Evolutionary conservation across 2,113 vertebrate species (phyloP).

Genomic region (Motacilla alba): DNA sequence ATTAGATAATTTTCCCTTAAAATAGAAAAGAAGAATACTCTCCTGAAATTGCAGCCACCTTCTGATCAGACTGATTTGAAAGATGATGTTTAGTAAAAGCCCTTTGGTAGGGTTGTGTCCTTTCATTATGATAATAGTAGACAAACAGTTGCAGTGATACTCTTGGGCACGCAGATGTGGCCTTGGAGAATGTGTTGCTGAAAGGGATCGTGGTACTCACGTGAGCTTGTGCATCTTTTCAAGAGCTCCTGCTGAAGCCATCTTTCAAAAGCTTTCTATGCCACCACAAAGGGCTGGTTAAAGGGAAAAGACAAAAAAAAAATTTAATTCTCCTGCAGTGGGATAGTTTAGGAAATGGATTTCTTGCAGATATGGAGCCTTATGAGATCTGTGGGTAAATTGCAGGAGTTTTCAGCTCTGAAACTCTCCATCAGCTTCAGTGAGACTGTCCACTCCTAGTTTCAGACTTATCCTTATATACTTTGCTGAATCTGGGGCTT

Average conservation of each 20-base stretch:
- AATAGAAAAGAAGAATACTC: neutral
- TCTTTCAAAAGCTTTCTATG: neutral
- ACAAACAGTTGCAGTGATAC: neutral
- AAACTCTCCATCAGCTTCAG: neutral
- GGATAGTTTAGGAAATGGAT: neutral
- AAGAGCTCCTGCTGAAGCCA: neutral
- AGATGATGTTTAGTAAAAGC: neutral
- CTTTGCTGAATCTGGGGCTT: neutral
- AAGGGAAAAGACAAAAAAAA: neutral
- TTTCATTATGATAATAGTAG: neutral
- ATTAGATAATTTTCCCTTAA: neutral
- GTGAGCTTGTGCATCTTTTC: neutral
- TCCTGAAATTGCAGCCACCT: neutral
- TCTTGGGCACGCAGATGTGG: neutral
- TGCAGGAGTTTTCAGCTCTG: neutral
- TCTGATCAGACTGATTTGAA: neutral
- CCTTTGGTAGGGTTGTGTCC: neutral
- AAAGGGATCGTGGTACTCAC: accelerated
- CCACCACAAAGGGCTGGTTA: neutral
- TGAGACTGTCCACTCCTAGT: neutral
- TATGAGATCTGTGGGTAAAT: neutral
- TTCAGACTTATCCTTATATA: neutral
- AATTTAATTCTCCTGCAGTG: neutral
- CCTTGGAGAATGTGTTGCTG: neutral
- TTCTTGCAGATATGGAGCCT: neutral